Percentiles rank a stretch among this genome's conserved stretches.
These are phyloP conservation scores for Zaprionus ghesquierei DNA, from an alignment of 1,140 invertebrate species.

Conservation along the genomic window DNA sequence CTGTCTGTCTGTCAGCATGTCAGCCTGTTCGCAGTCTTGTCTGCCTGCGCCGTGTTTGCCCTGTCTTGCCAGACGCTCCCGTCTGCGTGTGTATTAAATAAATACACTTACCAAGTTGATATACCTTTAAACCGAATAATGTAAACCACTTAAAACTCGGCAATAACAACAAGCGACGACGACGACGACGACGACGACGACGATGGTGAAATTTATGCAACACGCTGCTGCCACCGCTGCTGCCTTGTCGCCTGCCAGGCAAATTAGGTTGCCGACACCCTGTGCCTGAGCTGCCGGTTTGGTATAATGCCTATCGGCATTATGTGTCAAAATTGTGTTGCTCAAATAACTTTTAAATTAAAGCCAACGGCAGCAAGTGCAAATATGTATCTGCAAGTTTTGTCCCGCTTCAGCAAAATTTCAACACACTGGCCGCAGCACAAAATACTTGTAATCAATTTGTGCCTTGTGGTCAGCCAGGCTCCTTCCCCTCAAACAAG, in stretches of 20 bases:
- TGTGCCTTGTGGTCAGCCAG: constrained; percentile 66
- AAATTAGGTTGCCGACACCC: constrained; percentile 66
- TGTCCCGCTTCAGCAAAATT: constrained; percentile 33
- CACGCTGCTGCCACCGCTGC: constrained; percentile 16
- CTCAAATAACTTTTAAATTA: constrained; percentile 81
- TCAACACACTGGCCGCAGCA: constrained; percentile 50
- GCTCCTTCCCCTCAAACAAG: constrained; percentile 18
- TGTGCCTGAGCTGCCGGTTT: not conserved
- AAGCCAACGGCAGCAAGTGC: constrained; percentile 51
- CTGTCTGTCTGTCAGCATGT: constrained; percentile 16
- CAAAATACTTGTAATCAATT: constrained; percentile 77
- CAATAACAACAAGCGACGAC: constrained; percentile 62
- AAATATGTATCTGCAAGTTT: constrained; percentile 43
- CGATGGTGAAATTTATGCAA: constrained; percentile 56
- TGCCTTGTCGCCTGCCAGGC: constrained; percentile 12
- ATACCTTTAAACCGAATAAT: constrained; percentile 80
- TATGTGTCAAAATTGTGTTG: constrained; percentile 78
- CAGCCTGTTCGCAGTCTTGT: not conserved
- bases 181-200: constrained; percentile 3
- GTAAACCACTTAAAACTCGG: constrained; percentile 78
- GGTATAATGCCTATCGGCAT: constrained; percentile 53
- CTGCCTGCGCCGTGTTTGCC: constrained; percentile 11
- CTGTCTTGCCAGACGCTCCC: not conserved
- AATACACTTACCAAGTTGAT: constrained; percentile 80
- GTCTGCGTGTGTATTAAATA: constrained; percentile 70